Evolutionary conservation across 2,888 invertebrate species (phyloP).

Genomic region (Dasysyrphus albostriatus): DNA sequence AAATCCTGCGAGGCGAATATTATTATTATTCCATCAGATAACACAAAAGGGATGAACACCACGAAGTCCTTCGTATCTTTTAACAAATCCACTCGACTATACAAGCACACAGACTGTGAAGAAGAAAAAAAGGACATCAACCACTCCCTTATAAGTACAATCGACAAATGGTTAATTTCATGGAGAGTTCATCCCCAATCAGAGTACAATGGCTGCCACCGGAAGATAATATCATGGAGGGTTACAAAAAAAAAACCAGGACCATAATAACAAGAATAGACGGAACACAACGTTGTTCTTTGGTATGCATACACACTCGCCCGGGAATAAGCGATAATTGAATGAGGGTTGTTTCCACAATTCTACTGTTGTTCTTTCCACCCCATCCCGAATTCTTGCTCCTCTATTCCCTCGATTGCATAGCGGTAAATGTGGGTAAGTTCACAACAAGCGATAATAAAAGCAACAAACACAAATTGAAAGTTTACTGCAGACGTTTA

Average conservation of each 20-base stretch:
- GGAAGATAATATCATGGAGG: conserved; percentile 69
- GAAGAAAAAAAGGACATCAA: conserved; percentile 17
- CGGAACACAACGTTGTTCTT: conserved; percentile 7
- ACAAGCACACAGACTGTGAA: not conserved
- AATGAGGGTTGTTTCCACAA: conserved; percentile 68
- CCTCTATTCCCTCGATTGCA: not conserved
- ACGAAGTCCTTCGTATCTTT: conserved; percentile 48
- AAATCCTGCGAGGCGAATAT: conserved; percentile 63
- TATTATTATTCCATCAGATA: conserved; percentile 76
- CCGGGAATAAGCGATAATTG: conserved; percentile 75
- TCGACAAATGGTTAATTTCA: conserved; percentile 75
- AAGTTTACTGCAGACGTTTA: conserved; percentile 75
- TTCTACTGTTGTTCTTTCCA: conserved; percentile 29
- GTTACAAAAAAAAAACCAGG: conserved; percentile 16
- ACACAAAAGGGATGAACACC: conserved; percentile 70
- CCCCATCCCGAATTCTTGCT: not conserved
- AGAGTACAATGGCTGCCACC: conserved; percentile 73
- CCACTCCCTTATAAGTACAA: conserved; percentile 64
- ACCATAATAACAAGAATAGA: conserved; percentile 15
- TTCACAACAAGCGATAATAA: conserved; percentile 73
- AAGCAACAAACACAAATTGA: conserved; percentile 74
- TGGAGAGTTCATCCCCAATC: conserved; percentile 75
- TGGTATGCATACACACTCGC: conserved; percentile 57
- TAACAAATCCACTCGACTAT: conserved; percentile 14
- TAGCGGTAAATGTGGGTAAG: conserved; percentile 70